Evolutionary conservation across 2,113 vertebrate genomes (phyloP).

Genomic region (Calidris pygmaea): DNA sequence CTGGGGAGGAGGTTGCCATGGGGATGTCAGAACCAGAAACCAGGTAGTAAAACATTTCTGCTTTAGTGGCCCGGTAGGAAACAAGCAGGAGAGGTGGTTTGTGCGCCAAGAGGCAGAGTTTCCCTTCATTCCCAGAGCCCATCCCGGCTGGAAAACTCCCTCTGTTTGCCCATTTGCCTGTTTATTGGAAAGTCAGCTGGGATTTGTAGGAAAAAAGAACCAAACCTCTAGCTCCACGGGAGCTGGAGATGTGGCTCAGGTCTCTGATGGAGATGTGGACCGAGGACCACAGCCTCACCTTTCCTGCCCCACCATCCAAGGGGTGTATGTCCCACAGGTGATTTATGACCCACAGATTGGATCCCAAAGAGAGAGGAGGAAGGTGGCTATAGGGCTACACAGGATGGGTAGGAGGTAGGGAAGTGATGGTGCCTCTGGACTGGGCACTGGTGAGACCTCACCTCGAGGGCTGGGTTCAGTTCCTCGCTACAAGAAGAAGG

Average conservation of each 20-base stretch:
- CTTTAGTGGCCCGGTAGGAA: not conserved
- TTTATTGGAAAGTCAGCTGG: fast-evolving
- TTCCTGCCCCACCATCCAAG: not conserved
- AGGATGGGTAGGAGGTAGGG: too few relatives aligned
- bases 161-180: fast-evolving
- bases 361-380: not conserved
- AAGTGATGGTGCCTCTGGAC: too few relatives aligned
- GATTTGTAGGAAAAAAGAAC: not conserved
- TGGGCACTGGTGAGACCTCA: too few relatives aligned
- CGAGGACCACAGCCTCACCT: not conserved
- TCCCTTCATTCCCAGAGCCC: not conserved
- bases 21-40: constrained; percentile 58
- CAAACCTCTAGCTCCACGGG: not conserved
- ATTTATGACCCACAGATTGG: too few relatives aligned
- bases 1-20: constrained; percentile 24
- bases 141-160: not conserved
- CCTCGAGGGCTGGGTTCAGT: too few relatives aligned
- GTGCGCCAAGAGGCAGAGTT: not conserved
- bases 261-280: not conserved
- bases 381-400: fast-evolving
- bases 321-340: fast-evolving
- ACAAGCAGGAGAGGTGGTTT: not conserved
- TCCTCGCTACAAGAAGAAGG: too few relatives aligned
- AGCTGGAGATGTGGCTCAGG: not conserved
- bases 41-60: not conserved